Evolutionary conservation across 2,888 invertebrate species (phyloP), one percentile per base, ranked within the genome.

Genomic region (Eretmocerus hayati): DNA sequence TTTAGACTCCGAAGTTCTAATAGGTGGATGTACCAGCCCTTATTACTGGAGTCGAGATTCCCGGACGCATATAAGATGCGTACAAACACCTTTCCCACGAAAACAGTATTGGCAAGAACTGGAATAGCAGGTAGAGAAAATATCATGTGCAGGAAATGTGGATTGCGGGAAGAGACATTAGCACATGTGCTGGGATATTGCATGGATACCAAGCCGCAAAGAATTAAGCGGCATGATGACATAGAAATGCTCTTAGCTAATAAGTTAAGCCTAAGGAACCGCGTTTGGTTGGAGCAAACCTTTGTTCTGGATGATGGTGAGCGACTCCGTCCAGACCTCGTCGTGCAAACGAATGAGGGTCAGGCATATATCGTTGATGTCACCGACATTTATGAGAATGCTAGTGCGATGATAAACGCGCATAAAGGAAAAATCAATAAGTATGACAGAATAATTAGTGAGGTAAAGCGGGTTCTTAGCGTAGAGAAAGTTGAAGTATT

Each of bases 351-450:
- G 40, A 42, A 56, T 41, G 23, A 40, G 31, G 31, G 15, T 1
- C 4, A 33, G 42, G 37, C 47, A 0, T 3, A 35, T 4, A 33
- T 52, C 8, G 15, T 56, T 19, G 53, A 56, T 31, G 48, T 53
- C 0, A 48, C 48, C 0, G 52, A 53, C 21, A 41, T 51, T 4
- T 49, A 46, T 15, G 55, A 56, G 9, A 38, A 52, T 9, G 20
- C 18, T 1, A 6, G 33, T 2, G 38, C 8, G 4, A 42, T 53
- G 0, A 9, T 9, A 2, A 4, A 6, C 1, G 48, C 41, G 0
- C n/a, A 9, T 0, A 5, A 26, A 4, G 53, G 53, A 30, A 53
- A 55, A 33, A 16, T 18, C 0, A 11, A 26, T 0, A 55, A 53
- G 15, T 55, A 55, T 8, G 4, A 23, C 4, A 3, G 3, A 9